These are phyloP conservation scores for Aethina tumida DNA, from an alignment of 1,140 invertebrate species.

Conservation along the genomic window DNA sequence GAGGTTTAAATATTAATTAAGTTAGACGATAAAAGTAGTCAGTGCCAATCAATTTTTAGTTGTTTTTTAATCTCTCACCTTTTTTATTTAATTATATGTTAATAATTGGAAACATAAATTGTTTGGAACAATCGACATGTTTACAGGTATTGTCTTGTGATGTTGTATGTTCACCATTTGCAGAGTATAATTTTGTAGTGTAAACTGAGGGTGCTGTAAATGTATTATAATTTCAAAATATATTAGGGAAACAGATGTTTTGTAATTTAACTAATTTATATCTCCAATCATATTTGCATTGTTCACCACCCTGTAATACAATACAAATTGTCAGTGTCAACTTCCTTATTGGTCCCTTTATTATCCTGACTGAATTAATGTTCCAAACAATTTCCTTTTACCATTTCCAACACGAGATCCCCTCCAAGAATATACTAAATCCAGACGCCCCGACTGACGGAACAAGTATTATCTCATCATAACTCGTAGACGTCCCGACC, in stretches of 20 bases:
- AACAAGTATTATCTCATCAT: slow-evolving; percentile 35
- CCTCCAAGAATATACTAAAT: slow-evolving; percentile 15
- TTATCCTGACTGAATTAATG: slow-evolving; percentile 9
- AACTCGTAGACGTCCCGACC: slow-evolving; percentile 49
- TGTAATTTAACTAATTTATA: slow-evolving; percentile 3
- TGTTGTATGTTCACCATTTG: too few relatives aligned
- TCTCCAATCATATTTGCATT: slow-evolving; percentile 5
- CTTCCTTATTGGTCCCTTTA: slow-evolving; percentile 3
- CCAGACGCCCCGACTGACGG: slow-evolving; percentile 21
- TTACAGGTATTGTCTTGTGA: too few relatives aligned
- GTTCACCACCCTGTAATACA: not conserved
- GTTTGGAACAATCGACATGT: too few relatives aligned
- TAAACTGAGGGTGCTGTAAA: not conserved
- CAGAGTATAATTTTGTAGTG: slow-evolving; percentile 1
- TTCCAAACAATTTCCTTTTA: slow-evolving; percentile 13
- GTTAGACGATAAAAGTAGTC: too few relatives aligned
- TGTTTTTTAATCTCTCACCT: too few relatives aligned
- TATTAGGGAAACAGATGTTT: slow-evolving; percentile 7
- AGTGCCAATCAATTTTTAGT: too few relatives aligned
- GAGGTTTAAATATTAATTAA: too few relatives aligned
- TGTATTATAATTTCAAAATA: slow-evolving; percentile 1
- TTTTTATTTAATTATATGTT: too few relatives aligned
- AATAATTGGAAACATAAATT: too few relatives aligned
- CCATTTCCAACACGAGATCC: slow-evolving; percentile 6
- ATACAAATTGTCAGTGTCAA: slow-evolving; percentile 4